These are phyloP conservation scores for Drosophila anomalata DNA, from an alignment of 2,888 invertebrate species.

Conservation along the genomic window DNA sequence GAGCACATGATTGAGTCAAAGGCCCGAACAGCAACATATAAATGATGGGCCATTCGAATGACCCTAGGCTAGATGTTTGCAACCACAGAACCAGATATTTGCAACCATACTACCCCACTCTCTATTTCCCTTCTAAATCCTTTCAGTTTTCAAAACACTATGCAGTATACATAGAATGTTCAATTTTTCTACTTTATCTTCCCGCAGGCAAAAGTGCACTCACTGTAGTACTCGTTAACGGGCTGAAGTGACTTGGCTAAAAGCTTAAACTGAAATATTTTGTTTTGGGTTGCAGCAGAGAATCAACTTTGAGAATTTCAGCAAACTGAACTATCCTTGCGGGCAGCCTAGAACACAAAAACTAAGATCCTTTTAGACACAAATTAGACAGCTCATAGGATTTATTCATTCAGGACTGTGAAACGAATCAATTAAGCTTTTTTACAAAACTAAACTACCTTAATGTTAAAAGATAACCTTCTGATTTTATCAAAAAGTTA, in stretches of 20 bases:
- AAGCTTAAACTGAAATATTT: conserved; percentile 40
- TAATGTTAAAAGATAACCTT: conserved; percentile 5
- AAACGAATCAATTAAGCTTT: background rate
- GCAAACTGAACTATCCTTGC: conserved; percentile 12
- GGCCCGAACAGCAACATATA: conserved; percentile 26
- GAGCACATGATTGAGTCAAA: conserved; percentile 32
- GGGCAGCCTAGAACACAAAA: background rate
- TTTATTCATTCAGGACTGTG: background rate
- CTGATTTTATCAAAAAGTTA: conserved; percentile 2
- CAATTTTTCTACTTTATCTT: conserved; percentile 21
- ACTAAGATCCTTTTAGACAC: background rate
- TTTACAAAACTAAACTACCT: conserved; percentile 1
- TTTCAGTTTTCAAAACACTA: conserved; percentile 15
- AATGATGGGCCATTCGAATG: conserved; percentile 28
- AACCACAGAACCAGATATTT: background rate
- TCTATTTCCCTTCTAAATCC: conserved; percentile 12
- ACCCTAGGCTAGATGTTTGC: conserved; percentile 9
- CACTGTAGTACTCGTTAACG: conserved; percentile 8
- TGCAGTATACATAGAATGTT: background rate
- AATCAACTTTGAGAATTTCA: conserved; percentile 22
- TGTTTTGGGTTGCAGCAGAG: conserved; percentile 38
- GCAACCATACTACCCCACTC: background rate
- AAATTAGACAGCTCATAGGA: conserved; percentile 10
- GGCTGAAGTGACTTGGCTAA: conserved; percentile 19
- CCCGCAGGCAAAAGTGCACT: conserved; percentile 17